Base-by-base conservation (phyloP, 2,113 vertebrate species). In the Chamaea fasciata region DNA sequence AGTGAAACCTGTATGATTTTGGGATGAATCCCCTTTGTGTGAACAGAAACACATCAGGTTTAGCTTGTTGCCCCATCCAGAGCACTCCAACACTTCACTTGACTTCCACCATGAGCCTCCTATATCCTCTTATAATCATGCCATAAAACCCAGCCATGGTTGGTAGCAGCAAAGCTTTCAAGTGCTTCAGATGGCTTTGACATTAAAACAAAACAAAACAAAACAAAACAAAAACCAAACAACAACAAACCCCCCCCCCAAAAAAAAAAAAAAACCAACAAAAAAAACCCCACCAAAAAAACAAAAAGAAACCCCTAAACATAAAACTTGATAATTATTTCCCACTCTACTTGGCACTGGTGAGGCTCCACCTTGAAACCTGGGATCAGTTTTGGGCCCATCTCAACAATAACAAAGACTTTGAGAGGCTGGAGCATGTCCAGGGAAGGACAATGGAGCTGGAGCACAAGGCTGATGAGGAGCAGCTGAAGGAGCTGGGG, bases 271-370 rank as follows among this genome's bases (percentile, higher is more conserved):
- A 15, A 13, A 33, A 42, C 6, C 13, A 22, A 9, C 16, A 9
- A 76, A 59, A 75, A 76, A 5, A 39, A 39, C 37, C 37, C 37
- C n/a, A n/a, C n/a, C 9, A 14, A 24, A 35, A 18, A 13, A 33
- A 42, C 6, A 13, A 22, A 9, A 16, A 9, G 59, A 59, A 75
- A 76, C 3, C 5, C 5, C 16, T 19, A 27, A 11, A 12, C 8
- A 20, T 26, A 42, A 59, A 76, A 19, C 30, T 23, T 55, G 11
- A 23, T 37, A 6, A 31, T 68, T 53, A 35, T 83, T 76, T 62
- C 30, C n/a, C 30, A 9, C n/a, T 47, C 11, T 21, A 9, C 17
- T 68, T 0, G 0, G 30, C 20, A 13, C 3, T 60, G 47, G 3
- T 68, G 62, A 27, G 11, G 17, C 14, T 24, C 3, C 14, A 35